A percentile compares a stretch with the other conserved stretches of the same genome.
Conservation (phyloP, 1,140 invertebrate genomes). For the Drosophila gunungcola region DNA sequence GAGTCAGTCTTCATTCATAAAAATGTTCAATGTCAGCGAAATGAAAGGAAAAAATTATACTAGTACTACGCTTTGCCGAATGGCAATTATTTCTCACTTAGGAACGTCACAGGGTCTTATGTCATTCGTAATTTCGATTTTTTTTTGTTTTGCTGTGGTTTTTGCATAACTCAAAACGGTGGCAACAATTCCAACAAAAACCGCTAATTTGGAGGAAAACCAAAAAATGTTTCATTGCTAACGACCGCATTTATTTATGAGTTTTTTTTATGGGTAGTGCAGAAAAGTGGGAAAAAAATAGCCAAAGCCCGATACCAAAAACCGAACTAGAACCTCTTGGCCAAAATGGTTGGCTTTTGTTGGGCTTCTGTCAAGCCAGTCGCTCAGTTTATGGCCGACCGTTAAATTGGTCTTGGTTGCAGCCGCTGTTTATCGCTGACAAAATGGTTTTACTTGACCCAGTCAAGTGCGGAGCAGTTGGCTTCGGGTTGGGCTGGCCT, state of each 20-base stretch:
- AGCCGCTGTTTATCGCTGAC: slow-evolving; percentile 73
- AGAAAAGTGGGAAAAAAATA: slow-evolving; percentile 12
- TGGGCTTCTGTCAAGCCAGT: slow-evolving; percentile 51
- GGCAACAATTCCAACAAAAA: slow-evolving; percentile 30
- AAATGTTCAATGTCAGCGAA: slow-evolving; percentile 70
- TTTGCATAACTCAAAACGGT: slow-evolving; percentile 55
- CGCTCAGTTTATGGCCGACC: slow-evolving; percentile 60
- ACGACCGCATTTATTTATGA: slow-evolving; percentile 69
- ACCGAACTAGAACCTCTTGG: slow-evolving; percentile 34
- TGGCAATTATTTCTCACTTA: slow-evolving; percentile 55
- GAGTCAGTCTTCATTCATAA: slow-evolving; percentile 67
- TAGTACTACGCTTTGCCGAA: slow-evolving; percentile 20
- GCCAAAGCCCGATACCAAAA: slow-evolving; percentile 14
- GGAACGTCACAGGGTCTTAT: slow-evolving; percentile 37
- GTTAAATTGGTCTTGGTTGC: slow-evolving; percentile 70
- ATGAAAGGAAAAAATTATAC: slow-evolving; percentile 30
- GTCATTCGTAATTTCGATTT: slow-evolving; percentile 28
- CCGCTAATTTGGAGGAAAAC: slow-evolving; percentile 45
- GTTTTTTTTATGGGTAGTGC: slow-evolving; percentile 42
- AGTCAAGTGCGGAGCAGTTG: slow-evolving; percentile 53
- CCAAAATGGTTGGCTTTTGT: slow-evolving; percentile 26
- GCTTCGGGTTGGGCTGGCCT: background rate
- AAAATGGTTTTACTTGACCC: slow-evolving; percentile 81
- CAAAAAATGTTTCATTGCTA: slow-evolving; percentile 48
- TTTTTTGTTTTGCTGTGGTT: slow-evolving; percentile 7